Evolutionary conservation across 2,888 invertebrate genomes (phyloP).

Genomic region (Polymixis flavicincta): DNA sequence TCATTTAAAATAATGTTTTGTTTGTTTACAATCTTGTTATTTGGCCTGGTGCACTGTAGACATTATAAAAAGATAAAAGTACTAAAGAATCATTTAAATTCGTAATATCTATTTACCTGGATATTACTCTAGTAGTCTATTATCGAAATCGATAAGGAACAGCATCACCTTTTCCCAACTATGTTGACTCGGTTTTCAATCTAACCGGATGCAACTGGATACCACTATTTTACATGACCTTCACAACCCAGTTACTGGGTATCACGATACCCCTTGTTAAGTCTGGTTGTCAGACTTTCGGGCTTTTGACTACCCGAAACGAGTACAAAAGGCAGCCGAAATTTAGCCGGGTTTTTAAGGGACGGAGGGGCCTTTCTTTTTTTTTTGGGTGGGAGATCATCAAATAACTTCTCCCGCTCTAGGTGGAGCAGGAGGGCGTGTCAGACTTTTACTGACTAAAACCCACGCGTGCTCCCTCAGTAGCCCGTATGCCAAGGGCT

Average conservation of each 20-base stretch:
- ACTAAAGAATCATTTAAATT: not conserved
- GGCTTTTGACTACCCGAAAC: not conserved
- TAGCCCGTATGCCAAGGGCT: too few species aligned
- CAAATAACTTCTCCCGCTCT: too few species aligned
- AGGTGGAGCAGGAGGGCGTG: too few species aligned
- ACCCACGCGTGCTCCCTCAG: too few species aligned
- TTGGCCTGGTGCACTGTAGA: not conserved
- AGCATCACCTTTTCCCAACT: too few species aligned
- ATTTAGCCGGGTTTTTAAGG: not conserved
- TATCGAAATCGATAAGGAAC: not conserved
- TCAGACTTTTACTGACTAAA: too few species aligned
- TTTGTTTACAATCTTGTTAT: constrained; percentile 8
- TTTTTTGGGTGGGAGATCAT: too few species aligned
- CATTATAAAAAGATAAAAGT: not conserved
- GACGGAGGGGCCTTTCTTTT: too few species aligned
- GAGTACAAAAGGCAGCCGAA: not conserved
- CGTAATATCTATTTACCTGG: too few species aligned
- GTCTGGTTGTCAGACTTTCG: not conserved
- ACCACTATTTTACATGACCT: not conserved
- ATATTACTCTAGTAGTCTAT: too few species aligned
- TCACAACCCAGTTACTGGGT: not conserved
- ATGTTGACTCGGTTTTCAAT: not conserved
- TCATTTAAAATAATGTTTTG: not conserved
- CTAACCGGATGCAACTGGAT: not conserved
- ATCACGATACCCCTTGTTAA: not conserved